Evolutionary conservation across 1,140 invertebrate genomes (phyloP).

Genomic region (Babylonia areolata): DNA sequence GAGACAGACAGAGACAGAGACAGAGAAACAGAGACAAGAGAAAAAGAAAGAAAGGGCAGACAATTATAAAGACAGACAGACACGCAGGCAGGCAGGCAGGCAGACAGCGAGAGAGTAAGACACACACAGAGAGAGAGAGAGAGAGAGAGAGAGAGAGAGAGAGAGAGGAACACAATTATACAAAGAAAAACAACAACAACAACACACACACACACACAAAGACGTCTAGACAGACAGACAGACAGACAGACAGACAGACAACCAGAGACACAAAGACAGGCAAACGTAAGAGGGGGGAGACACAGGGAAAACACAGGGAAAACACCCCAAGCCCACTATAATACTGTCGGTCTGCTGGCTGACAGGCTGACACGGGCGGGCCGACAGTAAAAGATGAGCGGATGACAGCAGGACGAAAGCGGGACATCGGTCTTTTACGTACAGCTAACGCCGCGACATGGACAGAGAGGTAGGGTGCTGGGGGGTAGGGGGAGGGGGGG

Average conservation of each 20-base stretch:
- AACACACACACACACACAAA: background rate
- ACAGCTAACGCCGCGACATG: too few relatives aligned
- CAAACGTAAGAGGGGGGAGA: background rate
- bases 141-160: slow-evolving; percentile 20
- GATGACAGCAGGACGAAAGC: background rate
- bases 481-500: too few relatives aligned
- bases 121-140: slow-evolving; percentile 23
- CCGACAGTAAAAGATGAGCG: slow-evolving; percentile 18
- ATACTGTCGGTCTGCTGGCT: background rate
- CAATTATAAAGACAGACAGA: background rate
- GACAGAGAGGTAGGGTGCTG: too few relatives aligned
- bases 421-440: background rate
- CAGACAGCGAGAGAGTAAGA: background rate
- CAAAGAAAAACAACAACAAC: background rate
- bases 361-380: background rate
- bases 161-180: background rate
- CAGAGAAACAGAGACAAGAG: background rate
- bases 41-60: background rate
- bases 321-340: background rate
- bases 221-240: background rate
- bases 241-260: background rate
- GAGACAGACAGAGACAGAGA: background rate
- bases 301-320: background rate
- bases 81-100: background rate
- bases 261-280: background rate